A percentile compares a stretch with the other conserved stretches of the same genome.
These are phyloP conservation scores for Vesta saturnalis DNA, from an alignment of 2,888 invertebrate genomes.

Conservation along the genomic window DNA sequence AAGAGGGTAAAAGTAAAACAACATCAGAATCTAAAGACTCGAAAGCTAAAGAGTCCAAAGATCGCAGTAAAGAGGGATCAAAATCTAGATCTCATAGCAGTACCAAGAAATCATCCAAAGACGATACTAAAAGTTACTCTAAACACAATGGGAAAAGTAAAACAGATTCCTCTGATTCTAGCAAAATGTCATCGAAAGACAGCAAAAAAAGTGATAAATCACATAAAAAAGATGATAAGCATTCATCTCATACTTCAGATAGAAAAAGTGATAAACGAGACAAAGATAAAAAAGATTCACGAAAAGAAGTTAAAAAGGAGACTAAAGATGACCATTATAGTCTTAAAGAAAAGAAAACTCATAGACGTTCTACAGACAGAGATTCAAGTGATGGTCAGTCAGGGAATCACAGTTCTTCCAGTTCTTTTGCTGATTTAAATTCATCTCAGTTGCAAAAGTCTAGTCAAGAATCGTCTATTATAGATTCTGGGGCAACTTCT, in stretches of 20 bases:
- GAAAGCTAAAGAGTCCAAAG: slow-evolving; percentile 44
- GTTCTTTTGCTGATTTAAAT: slow-evolving; percentile 58
- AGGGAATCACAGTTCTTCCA: slow-evolving; percentile 59
- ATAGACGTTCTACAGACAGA: slow-evolving; percentile 78
- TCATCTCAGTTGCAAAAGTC: slow-evolving; percentile 44
- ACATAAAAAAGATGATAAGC: slow-evolving; percentile 41
- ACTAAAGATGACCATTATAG: slow-evolving; percentile 80
- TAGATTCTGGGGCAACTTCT: slow-evolving; percentile 46
- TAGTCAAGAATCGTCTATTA: slow-evolving; percentile 45
- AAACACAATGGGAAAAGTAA: slow-evolving; percentile 41
- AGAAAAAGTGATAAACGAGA: slow-evolving; percentile 34
- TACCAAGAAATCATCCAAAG: slow-evolving; percentile 13
- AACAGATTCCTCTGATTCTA: slow-evolving; percentile 6
- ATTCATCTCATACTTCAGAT: slow-evolving; percentile 1
- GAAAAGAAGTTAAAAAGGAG: slow-evolving; percentile 47
- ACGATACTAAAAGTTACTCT: slow-evolving; percentile 43
- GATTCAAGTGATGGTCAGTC: slow-evolving; percentile 80
- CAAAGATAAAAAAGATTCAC: slow-evolving; percentile 47
- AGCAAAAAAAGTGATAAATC: slow-evolving; percentile 50
- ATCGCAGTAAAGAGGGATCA: slow-evolving; percentile 39
- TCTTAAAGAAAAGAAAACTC: slow-evolving; percentile 70
- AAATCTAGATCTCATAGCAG: slow-evolving; percentile 28
- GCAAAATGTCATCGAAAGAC: slow-evolving; percentile 28
- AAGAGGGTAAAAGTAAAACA: slow-evolving; percentile 49
- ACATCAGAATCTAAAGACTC: slow-evolving; percentile 42